These are phyloP conservation scores for Alectoris magna DNA, from an alignment of 2,797 vertebrate species.

Conservation along the genomic window DNA sequence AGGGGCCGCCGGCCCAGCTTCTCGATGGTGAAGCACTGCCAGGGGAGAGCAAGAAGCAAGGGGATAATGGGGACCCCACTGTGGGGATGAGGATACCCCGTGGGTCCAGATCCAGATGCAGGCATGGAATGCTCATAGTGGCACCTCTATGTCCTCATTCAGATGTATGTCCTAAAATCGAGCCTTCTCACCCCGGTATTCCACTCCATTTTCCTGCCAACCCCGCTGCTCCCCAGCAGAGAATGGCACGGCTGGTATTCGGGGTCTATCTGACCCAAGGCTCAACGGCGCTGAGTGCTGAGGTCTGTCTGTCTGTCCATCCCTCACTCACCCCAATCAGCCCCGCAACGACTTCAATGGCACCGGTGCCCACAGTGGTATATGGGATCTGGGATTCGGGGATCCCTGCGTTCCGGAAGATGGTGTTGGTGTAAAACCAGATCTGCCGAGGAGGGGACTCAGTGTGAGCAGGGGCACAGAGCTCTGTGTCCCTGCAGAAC, in stretches of 20 bases:
- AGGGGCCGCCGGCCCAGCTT: constrained; percentile 87
- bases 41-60: background rate
- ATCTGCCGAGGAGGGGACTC: constrained; percentile 77
- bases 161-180: background rate
- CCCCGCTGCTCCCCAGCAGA: background rate
- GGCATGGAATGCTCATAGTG: background rate
- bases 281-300: background rate
- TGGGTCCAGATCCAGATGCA: background rate
- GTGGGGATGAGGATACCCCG: accelerated
- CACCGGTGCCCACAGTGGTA: constrained; percentile 89
- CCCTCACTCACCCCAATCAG: constrained; percentile 85
- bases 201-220: background rate
- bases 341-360: constrained; percentile 88
- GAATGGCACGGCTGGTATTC: background rate
- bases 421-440: constrained; percentile 94
- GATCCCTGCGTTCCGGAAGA: constrained; percentile 89
- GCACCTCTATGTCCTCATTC: too few relatives aligned
- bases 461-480: accelerated
- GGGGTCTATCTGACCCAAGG: accelerated
- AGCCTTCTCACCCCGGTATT: background rate
- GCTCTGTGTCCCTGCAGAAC: background rate
- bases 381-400: constrained; percentile 85
- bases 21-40: constrained; percentile 90
- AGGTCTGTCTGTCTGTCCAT: accelerated
- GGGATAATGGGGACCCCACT: background rate